These are phyloP conservation scores for Noturus placidus DNA, from an alignment of 2,113 vertebrate species.

Conservation along the genomic window DNA sequence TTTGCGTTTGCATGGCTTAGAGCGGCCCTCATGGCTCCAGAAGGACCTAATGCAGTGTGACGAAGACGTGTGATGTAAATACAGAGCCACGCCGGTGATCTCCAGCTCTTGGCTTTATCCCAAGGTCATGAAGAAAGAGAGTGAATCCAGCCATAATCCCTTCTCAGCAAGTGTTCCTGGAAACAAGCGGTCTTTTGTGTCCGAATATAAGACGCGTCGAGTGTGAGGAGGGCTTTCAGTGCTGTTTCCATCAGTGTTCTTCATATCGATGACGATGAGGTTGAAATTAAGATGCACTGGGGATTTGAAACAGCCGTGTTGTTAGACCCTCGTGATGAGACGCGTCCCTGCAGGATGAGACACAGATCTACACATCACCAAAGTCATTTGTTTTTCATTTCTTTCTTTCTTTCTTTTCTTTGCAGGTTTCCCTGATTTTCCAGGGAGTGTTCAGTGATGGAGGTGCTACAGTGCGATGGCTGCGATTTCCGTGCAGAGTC, in stretches of 20 bases:
- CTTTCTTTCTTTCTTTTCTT: conserved; percentile 13
- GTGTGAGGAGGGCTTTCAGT: conserved; percentile 1
- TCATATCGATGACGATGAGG: neutral
- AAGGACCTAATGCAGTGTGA: conserved; percentile 67
- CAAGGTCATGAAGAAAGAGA: conserved; percentile 73
- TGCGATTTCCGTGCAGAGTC: conserved; percentile 97
- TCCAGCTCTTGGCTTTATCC: conserved; percentile 76
- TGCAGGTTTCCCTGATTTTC: conserved; percentile 89
- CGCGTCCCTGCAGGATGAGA: neutral
- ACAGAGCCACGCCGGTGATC: conserved; percentile 65
- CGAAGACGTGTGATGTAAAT: conserved; percentile 70
- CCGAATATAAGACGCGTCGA: conserved; percentile 42
- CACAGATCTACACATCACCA: neutral
- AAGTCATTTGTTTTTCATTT: conserved; percentile 9
- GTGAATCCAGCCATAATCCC: conserved; percentile 74
- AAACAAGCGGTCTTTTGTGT: conserved; percentile 53
- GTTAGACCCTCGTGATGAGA: neutral
- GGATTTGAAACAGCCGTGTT: conserved; percentile 1
- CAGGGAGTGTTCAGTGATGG: conserved; percentile 84
- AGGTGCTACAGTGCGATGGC: conserved; percentile 97
- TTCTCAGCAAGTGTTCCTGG: conserved; percentile 70
- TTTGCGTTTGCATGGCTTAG: conserved; percentile 51
- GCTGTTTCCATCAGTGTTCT: neutral
- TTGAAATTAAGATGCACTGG: conserved; percentile 10
- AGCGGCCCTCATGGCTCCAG: conserved; percentile 59